A percentile compares a stretch with the other conserved stretches of the same genome.
phyloP scores from a whole-genome alignment of 1,140 invertebrate genomes.

The Sweltsa coloradensis region DNA sequence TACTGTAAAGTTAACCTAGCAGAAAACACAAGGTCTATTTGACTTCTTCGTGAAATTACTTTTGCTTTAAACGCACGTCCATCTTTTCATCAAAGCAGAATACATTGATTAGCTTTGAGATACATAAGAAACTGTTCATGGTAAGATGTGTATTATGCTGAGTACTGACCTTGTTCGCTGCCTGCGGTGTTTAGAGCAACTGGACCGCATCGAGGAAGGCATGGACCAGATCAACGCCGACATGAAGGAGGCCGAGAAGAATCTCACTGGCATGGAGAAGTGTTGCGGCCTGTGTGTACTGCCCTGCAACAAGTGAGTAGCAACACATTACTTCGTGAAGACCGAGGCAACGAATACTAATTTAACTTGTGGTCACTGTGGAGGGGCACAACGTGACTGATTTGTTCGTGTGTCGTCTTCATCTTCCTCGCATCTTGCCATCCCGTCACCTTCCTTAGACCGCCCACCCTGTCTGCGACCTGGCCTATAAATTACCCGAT shows the following conservation, averaged over 20 bases:
- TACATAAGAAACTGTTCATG: not conserved
- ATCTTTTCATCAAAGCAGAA: not conserved
- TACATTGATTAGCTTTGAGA: not conserved
- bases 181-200: no score
- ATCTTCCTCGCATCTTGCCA: no score
- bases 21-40: not conserved
- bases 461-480: no score
- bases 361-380: no score
- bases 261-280: slow-evolving; percentile 98
- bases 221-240: slow-evolving; percentile 99
- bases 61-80: not conserved
- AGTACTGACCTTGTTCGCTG: no score
- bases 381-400: no score
- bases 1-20: not conserved
- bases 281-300: slow-evolving; percentile 97
- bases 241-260: slow-evolving; percentile 98
- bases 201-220: slow-evolving; percentile 98
- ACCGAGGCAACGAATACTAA: no score
- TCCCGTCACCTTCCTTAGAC: no score
- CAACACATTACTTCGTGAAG: no score
- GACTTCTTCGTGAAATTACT: not conserved
- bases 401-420: no score
- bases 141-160: no score
- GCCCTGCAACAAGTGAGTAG: slow-evolving; percentile 88
- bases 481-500: no score